phyloP scores from a whole-genome alignment of 1,140 invertebrate genomes.

The Drosophila tropicalis region DNA sequence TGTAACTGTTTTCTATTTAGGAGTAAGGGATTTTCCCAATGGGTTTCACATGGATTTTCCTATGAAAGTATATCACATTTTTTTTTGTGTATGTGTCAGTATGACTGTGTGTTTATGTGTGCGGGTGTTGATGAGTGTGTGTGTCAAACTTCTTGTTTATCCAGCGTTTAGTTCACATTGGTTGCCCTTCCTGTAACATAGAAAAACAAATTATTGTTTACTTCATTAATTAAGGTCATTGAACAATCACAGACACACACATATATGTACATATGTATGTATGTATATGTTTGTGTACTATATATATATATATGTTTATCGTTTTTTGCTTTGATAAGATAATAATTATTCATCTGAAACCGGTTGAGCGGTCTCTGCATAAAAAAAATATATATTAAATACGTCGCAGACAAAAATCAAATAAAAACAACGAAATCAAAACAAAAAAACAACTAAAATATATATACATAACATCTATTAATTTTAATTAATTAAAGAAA shows the following conservation, averaged over 20 bases:
- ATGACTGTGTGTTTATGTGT: slow-evolving; percentile 18
- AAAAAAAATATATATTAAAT: slow-evolving; percentile 26
- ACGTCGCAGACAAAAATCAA: slow-evolving; percentile 8
- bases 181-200: slow-evolving; percentile 45
- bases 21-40: background rate
- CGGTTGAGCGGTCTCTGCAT: slow-evolving; percentile 8
- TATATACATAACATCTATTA: background rate
- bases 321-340: slow-evolving; percentile 12
- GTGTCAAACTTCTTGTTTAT: slow-evolving; percentile 35
- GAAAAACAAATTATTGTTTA: slow-evolving; percentile 9
- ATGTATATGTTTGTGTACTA: background rate
- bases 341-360: slow-evolving; percentile 16
- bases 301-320: slow-evolving; percentile 30
- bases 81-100: slow-evolving; percentile 13
- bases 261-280: no score
- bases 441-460: background rate
- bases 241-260: background rate
- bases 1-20: slow-evolving; percentile 7
- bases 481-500: background rate
- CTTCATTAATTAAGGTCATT: slow-evolving; percentile 30
- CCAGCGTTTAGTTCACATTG: slow-evolving; percentile 55
- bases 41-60: slow-evolving; percentile 34
- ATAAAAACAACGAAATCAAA: slow-evolving; percentile 1
- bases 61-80: slow-evolving; percentile 42
- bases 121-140: slow-evolving; percentile 11